Evolutionary conservation across 2,113 vertebrate genomes (phyloP).

Genomic region (Labeo rohita): DNA sequence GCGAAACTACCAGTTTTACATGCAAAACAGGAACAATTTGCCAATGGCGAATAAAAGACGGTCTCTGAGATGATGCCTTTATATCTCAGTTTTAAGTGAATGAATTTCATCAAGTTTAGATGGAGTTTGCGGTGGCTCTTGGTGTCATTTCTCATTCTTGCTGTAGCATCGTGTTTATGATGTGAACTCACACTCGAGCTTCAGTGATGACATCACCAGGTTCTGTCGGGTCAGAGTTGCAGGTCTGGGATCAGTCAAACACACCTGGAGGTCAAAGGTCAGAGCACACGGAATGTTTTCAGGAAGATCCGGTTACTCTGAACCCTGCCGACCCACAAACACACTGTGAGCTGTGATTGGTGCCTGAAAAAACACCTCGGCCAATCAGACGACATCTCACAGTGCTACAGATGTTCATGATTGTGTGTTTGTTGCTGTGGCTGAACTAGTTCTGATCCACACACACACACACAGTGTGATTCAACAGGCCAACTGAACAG

Average conservation of each 20-base stretch:
- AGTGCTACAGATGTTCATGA: not conserved
- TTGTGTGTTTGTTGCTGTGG: not conserved
- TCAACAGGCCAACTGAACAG: not conserved
- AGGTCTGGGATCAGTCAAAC: not conserved
- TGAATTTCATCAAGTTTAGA: not conserved
- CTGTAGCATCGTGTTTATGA: not conserved
- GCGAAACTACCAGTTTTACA: not conserved
- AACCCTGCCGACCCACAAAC: constrained; percentile 2
- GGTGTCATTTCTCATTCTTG: not conserved
- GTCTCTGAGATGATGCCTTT: not conserved
- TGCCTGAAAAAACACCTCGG: no score
- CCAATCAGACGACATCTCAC: not conserved
- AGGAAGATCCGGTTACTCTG: constrained; percentile 11
- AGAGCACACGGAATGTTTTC: constrained; percentile 25
- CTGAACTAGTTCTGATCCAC: not conserved
- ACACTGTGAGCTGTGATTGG: not conserved
- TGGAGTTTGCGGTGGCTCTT: not conserved
- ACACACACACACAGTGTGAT: not conserved
- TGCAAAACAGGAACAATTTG: not conserved
- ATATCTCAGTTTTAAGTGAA: not conserved
- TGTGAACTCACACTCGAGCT: not conserved
- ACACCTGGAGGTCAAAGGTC: constrained; percentile 36
- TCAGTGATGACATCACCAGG: not conserved
- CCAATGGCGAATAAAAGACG: not conserved
- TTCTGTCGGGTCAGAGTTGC: not conserved